Base-by-base conservation (phyloP, 2,888 invertebrate genomes). In the Dynastes hyllus region DNA sequence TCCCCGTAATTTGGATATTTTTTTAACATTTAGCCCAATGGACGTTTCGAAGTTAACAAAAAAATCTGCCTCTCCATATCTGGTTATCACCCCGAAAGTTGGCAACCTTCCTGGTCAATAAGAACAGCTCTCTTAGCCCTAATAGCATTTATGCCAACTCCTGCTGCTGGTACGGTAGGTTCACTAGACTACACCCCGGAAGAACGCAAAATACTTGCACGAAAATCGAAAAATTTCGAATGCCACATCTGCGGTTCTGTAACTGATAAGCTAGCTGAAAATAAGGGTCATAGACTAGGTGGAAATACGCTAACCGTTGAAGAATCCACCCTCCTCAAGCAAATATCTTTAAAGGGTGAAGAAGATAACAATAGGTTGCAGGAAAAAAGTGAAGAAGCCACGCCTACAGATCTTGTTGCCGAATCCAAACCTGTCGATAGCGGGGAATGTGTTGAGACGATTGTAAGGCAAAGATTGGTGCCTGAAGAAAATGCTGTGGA, bases 41-140 rank as follows among this genome's bases (percentile, higher is more conserved):
- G 98, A 67, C 92, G 98, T 83, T 98, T 98, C 90, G 97, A 98
- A 90, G 92, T 93, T 8, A 95, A 96, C 88, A 97, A 96, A 88
- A 98, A 98, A 90, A 97, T 98, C 85, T 98, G 98, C 88, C 90
- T 98, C 83, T 97, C 97, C 81, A 98, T 98, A 85, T 98, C 97
- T 80, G 97, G 97, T 4, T 95, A 97, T 89, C 98, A 98, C 88
- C 98, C 98, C n/a, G 98, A 98, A 89, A 96, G 97, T 53, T 98
- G 98, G 98, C 96, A 97, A 87, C 98, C 98, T 37, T 97, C 97
- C 2, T 98, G 98, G 98, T 97, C 97, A 45, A 97, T 98, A 83
- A 92, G 98, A 81, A 98, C 98, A 76, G 97, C 97, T 11, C 90
- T 98, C 79, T 89, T 98, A 82, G 98, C 98, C 16, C 91, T 98